A percentile compares a stretch with the other conserved stretches of the same genome.
Evolutionary conservation across 2,113 vertebrate genomes (phyloP).

Genomic region (Chitala chitala): DNA sequence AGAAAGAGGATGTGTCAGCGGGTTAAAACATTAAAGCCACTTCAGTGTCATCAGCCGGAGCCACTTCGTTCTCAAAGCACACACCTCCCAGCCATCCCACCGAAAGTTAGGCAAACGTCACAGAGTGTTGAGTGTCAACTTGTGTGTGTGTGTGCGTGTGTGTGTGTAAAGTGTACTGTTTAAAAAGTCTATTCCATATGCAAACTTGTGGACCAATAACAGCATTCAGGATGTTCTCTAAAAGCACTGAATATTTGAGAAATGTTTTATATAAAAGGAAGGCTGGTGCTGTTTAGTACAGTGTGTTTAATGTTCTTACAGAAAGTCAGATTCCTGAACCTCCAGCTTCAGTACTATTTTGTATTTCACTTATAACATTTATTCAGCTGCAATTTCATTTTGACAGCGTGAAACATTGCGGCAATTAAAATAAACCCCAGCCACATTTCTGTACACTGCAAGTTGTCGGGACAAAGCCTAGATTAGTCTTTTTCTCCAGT

Average conservation of each 20-base stretch:
- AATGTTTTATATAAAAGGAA: background rate
- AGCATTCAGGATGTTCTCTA: background rate
- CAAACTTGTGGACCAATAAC: background rate
- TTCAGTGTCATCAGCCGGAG: background rate
- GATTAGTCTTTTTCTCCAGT: slow-evolving; percentile 21
- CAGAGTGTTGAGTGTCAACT: too few relatives aligned
- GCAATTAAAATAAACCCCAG: slow-evolving; percentile 6
- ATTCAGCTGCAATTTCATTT: background rate
- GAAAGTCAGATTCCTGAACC: background rate
- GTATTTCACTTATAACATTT: background rate
- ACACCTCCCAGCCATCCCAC: background rate
- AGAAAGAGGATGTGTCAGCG: background rate
- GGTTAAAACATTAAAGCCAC: background rate
- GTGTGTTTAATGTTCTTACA: background rate
- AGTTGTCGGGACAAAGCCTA: background rate
- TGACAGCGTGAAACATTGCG: background rate
- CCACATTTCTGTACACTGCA: background rate
- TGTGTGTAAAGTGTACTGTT: background rate
- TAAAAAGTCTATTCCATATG: background rate
- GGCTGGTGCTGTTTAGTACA: background rate
- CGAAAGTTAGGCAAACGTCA: background rate
- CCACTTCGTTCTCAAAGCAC: background rate
- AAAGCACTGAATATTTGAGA: background rate
- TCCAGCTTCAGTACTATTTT: background rate
- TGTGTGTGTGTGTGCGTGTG: too few relatives aligned